Evolutionary conservation across 2,113 vertebrate genomes (phyloP).

Genomic region (Haemorhous mexicanus): DNA sequence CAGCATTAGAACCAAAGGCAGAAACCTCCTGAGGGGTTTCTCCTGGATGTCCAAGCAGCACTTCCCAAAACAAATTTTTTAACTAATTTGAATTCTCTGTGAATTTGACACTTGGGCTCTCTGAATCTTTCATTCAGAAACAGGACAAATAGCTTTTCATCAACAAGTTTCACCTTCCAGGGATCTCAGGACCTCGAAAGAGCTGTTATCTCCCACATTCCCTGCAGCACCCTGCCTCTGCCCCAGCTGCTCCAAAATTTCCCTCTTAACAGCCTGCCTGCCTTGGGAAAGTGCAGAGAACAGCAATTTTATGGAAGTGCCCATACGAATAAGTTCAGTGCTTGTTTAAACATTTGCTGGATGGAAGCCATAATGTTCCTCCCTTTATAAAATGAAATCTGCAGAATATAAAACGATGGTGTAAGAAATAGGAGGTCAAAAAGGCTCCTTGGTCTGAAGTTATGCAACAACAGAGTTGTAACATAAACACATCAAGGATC

Average conservation of each 20-base stretch:
- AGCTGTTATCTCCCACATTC: background rate
- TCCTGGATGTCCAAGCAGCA: background rate
- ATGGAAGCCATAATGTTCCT: background rate
- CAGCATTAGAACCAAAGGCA: background rate
- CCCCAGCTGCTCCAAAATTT: background rate
- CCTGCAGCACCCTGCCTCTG: background rate
- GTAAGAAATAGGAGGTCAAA: slow-evolving; percentile 22
- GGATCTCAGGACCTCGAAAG: background rate
- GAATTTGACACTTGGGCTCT: background rate
- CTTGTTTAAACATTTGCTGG: slow-evolving; percentile 4
- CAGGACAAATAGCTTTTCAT: background rate
- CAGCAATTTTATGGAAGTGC: background rate
- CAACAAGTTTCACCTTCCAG: background rate
- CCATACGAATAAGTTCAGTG: background rate
- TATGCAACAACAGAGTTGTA: background rate
- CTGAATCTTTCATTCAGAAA: background rate
- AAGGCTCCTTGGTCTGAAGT: background rate
- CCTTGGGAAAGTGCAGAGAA: background rate
- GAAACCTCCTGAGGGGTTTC: background rate
- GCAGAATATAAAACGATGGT: background rate
- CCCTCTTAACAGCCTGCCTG: background rate
- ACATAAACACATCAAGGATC: slow-evolving; percentile 15
- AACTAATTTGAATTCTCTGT: background rate
- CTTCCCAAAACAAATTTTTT: background rate
- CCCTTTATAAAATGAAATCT: background rate